Evolutionary conservation across 2,113 vertebrate genomes (phyloP).

Genomic region (Heloderma charlesbogerti): DNA sequence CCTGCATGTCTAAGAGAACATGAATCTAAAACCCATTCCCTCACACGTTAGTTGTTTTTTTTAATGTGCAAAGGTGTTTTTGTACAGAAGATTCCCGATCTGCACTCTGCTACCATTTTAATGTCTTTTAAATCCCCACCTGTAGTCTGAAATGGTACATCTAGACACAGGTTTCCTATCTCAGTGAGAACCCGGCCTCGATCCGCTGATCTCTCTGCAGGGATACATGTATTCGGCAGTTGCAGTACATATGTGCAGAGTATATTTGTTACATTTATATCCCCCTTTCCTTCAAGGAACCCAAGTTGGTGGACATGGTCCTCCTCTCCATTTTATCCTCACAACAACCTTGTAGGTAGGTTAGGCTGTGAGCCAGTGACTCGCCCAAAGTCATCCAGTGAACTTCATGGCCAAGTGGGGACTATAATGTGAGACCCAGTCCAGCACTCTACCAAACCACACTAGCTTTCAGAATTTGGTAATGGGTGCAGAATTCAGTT

Average conservation of each 20-base stretch:
- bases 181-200: no score
- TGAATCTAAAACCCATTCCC: neutral
- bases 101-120: no score
- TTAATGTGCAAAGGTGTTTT: neutral
- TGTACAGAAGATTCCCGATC: neutral
- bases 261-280: no score
- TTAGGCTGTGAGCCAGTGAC: no score
- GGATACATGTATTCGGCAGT: neutral
- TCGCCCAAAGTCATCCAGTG: no score
- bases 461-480: neutral
- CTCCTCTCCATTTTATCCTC: no score
- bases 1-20: neutral
- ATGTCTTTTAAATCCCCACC: neutral
- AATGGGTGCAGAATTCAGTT: neutral
- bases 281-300: no score
- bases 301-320: no score
- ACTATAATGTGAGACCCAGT: no score
- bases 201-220: neutral
- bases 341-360: no score
- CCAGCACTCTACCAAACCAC: no score
- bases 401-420: no score
- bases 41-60: neutral
- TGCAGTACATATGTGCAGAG: neutral
- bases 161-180: neutral
- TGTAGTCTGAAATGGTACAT: neutral